Evolutionary conservation across 2,113 vertebrate species (phyloP), one percentile per base, ranked within the genome.

Genomic region (Hippocampus barbouri): DNA sequence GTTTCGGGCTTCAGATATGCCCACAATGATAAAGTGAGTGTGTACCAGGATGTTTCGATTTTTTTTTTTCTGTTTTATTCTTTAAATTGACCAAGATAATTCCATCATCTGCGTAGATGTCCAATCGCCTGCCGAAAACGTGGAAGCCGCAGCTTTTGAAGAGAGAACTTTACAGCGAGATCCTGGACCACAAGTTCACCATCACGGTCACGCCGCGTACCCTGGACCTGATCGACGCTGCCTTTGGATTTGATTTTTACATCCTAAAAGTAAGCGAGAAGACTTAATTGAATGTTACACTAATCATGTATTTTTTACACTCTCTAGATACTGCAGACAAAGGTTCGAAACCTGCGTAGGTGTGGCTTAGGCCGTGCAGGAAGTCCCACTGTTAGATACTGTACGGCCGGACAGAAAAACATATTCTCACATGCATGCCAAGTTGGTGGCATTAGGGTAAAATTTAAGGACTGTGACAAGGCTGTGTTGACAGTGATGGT

Each of bases 61-160:
- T 0, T 10, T 45, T 63, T 62, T 8, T 12, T 40, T 53, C 11
- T 59, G 5, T 38, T 38, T 38, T 38, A 6, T 38, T 38, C 34
- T 18, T 15, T 1, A 54, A 38, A 18, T 25, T 1, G 21, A 11
- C n/a, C 15, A 30, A 11, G 27, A 11, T 68, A 23, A 69, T n/a
- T 23, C 16, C 20, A 16, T 61, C 27, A 6, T 62, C 15, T 59
- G 12, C 34, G 6, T 70, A 98, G 97, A 88, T 98, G 72, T 94
- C 93, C 0, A 88, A 75, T 30, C 90, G 94, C 60, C 18, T 97
- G 70, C 94, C 77, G 80, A 97, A 95, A 80, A 80, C 73, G 0
- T 99, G 97, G 97, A 98, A 95, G 84, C 95, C 96, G 0, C 95
- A 97, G 90, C 79, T 98, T 11, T 93, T 97, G 2, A 75, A 85